Base-by-base conservation (phyloP, 2,797 vertebrate genomes). In the Sciaenops ocellatus region DNA sequence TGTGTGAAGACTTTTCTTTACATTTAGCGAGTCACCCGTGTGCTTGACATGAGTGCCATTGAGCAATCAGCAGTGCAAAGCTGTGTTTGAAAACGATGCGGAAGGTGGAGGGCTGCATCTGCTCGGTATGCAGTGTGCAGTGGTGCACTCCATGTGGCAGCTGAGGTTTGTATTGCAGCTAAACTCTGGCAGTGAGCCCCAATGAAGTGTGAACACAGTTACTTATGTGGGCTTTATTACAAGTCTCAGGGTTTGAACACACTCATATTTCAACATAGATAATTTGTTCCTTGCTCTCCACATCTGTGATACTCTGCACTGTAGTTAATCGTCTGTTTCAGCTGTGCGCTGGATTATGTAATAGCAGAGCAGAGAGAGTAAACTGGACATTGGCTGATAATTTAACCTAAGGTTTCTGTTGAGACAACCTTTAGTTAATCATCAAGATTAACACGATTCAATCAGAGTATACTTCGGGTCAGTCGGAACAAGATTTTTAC, bases 61-160 rank as follows among this genome's bases (percentile, higher is more conserved):
- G 76, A 80, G 51, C 76, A 83, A 81, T 83, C 51, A 46, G 79
- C 17, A 73, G 46, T 65, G 73, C 34, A 34, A 63, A 73, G 52
- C 76, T 74, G 60, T 73, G 79, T 50, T 64, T 80, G 69, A 50
- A 84, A 76, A 56, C 64, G 69, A 78, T 83, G 74, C 52, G 18
- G n/a, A 56, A 44, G 50, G 65, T 22, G 24, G 56, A 44, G 11
- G 46, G 69, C 59, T 89, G 69, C 86, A 86, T 89, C 80, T 89
- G 90, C 69, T 85, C 64, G 66, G 62, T 59, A 28, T 76, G 61
- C 66, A 68, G 22, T 66, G 70, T 80, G 88, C 89, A 90, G 75
- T 77, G 86, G 73, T 87, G 81, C 69, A 66, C 77, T 86, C 22
- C 60, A 68, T 80, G 73, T 77, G 79, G 78, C 86, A 86, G 80